Percentiles rank a stretch among this genome's conserved stretches.
Evolutionary conservation across 2,888 invertebrate genomes (phyloP).

Genomic region (Limnephilus auricula): DNA sequence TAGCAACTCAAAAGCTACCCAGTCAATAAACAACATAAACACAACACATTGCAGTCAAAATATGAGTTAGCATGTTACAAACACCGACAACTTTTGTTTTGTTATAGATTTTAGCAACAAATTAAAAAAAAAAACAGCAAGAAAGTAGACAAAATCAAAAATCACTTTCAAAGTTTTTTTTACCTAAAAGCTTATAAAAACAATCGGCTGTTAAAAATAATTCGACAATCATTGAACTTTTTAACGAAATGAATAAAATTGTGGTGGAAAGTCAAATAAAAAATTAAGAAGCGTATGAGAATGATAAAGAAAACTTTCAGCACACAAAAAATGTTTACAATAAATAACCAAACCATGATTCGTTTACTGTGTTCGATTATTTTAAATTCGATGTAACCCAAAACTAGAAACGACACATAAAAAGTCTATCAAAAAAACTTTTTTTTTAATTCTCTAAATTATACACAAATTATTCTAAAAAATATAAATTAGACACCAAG

Average conservation of each 20-base stretch:
- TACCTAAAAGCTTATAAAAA: too few relatives aligned
- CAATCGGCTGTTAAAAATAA: too few relatives aligned
- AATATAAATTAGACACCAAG: too few relatives aligned
- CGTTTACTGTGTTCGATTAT: not conserved
- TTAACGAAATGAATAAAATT: not conserved
- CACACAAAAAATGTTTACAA: not conserved
- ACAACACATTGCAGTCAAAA: slow-evolving; percentile 32
- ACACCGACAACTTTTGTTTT: not conserved
- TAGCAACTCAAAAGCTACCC: slow-evolving; percentile 22
- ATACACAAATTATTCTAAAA: too few relatives aligned
- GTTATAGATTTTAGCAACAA: not conserved
- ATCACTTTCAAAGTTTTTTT: too few relatives aligned
- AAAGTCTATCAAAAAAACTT: not conserved
- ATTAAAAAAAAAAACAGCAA: not conserved
- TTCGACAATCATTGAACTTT: not conserved
- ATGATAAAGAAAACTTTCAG: not conserved
- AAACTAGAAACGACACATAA: not conserved
- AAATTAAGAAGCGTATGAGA: not conserved
- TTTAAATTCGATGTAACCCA: not conserved
- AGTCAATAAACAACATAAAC: slow-evolving; percentile 7
- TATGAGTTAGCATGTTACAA: slow-evolving; percentile 2
- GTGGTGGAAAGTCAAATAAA: not conserved
- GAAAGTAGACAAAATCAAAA: too few relatives aligned
- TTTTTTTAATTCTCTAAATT: not conserved
- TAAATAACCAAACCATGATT: not conserved